Evolutionary conservation across 2,113 vertebrate species (phyloP), one percentile per base, ranked within the genome.

Genomic region (Cochlearius cochlearius): DNA sequence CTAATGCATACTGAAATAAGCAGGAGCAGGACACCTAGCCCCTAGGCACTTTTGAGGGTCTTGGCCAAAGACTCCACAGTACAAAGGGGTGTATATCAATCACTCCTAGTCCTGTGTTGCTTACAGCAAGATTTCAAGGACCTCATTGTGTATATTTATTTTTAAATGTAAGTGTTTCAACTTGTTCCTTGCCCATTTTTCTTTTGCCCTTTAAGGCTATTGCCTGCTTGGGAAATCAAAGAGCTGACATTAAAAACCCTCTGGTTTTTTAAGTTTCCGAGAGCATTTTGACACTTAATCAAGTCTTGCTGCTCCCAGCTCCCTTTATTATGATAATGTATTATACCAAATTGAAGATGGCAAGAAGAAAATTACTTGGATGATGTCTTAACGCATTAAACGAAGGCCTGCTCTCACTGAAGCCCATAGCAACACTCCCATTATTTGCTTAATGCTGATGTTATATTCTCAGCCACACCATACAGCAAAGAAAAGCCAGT

Each of bases 251-350:
- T 56, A 82, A 52, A 52, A 91, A 80, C 41, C 43, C 58, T 23
- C 10, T 1, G 19, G 14, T 18, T 66, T 86, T 73, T 52, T 85
- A 2, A 75, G 29, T 59, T 95, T 91, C 91, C 36, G 41, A 81
- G 67, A 75, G 55, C 66, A n/a, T 83, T 96, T 81, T 94, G 80
- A 92, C 80, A 72, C 64, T 96, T 94, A 76, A 90, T 91, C 67
- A 76, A 87, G 38, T 13, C 63, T 84, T 72, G 41, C 45, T 88
- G 45, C 63, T 95, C 55, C 38, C 50, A 69, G 66, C 15, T 96
- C 23, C 84, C 53, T 87, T 96, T 94, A 76, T 95, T 95, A 91
- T 91, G 91, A 62, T 94, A 95, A 97, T 91, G 43, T 68, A 53
- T 81, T 76, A 14, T 34, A 39, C 53, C 62, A 88, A 87, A 95